A percentile compares a stretch with the other conserved stretches of the same genome.
Evolutionary conservation across 2,113 vertebrate genomes (phyloP).

Genomic region (Saccopteryx bilineata): DNA sequence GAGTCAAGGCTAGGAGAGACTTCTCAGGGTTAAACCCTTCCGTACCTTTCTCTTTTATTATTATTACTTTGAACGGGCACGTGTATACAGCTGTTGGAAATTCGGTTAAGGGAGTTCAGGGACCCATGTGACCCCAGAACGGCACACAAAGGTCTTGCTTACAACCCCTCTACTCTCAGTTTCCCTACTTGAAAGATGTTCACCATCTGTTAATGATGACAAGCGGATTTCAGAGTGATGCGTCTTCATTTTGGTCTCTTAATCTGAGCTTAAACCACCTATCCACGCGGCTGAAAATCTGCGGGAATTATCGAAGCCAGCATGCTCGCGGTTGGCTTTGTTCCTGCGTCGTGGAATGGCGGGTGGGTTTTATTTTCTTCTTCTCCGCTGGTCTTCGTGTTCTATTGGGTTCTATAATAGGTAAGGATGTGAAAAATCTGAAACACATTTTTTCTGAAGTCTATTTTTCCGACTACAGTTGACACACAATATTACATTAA

Average conservation of each 20-base stretch:
- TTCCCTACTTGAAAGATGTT: background rate
- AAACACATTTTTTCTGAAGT: background rate
- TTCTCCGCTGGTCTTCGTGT: background rate
- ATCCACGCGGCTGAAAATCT: background rate
- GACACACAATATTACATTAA: background rate
- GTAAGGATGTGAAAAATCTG: background rate
- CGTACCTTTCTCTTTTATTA: background rate
- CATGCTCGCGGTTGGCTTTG: background rate
- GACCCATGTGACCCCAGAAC: background rate
- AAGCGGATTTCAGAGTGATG: conserved; percentile 26
- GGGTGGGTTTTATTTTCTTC: conserved; percentile 42
- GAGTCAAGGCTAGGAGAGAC: background rate
- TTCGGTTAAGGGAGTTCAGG: background rate
- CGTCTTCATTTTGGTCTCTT: conserved; percentile 20
- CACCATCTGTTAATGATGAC: background rate
- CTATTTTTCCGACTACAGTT: background rate
- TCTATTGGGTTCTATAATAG: conserved; percentile 7
- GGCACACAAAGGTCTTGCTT: background rate
- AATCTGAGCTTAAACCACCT: conserved; percentile 39
- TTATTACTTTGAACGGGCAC: background rate
- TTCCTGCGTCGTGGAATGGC: background rate
- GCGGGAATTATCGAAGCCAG: background rate
- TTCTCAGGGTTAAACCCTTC: background rate
- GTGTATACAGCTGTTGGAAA: background rate
- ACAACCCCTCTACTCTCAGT: background rate